These are phyloP conservation scores for Rhea americana DNA, from an alignment of 2,113 vertebrate genomes.

Conservation along the genomic window DNA sequence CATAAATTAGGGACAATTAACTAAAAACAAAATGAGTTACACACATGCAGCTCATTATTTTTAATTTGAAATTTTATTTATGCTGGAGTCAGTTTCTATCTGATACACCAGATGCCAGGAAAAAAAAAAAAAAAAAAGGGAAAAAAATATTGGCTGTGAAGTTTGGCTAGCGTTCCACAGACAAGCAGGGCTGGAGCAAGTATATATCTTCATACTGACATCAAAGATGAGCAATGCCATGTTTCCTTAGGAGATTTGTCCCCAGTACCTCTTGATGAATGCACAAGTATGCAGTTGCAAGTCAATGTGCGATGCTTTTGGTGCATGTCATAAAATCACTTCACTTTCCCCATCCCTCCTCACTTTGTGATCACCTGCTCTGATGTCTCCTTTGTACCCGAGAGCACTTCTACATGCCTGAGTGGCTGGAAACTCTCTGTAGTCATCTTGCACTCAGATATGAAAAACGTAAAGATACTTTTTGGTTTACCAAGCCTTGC, in stretches of 20 bases:
- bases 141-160: neutral
- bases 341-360: neutral
- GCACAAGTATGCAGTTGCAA: neutral
- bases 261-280: neutral
- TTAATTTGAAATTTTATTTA: conserved; percentile 63
- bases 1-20: conserved; percentile 77
- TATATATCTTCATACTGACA: neutral
- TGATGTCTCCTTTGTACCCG: neutral
- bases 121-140: neutral
- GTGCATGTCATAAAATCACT: neutral
- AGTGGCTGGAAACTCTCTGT: neutral
- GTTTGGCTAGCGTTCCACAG: neutral
- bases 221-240: neutral
- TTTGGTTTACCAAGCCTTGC: neutral
- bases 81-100: conserved; percentile 29
- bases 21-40: conserved; percentile 54
- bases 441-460: neutral
- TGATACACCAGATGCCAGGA: conserved; percentile 53
- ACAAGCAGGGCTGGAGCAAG: neutral
- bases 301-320: neutral
- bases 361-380: neutral
- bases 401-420: neutral
- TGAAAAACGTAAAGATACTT: neutral
- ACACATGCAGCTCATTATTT: conserved; percentile 74
- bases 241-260: neutral